These are phyloP conservation scores for Tiaroga cobitis DNA, from an alignment of 2,797 vertebrate species.

Conservation along the genomic window DNA sequence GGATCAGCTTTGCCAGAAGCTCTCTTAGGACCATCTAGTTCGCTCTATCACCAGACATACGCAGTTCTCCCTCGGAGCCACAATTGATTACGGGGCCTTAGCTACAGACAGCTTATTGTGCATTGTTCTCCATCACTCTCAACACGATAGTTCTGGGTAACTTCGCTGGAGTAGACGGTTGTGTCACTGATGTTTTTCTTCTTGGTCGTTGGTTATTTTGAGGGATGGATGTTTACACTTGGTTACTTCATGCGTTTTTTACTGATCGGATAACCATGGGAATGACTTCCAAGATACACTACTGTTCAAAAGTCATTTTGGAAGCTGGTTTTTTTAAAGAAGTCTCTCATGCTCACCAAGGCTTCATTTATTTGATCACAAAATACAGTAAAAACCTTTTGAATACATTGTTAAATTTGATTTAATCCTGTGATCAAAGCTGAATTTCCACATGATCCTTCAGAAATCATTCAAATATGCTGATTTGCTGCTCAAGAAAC, in stretches of 20 bases:
- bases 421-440: not conserved
- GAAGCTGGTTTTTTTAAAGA: not conserved
- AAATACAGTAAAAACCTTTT: not conserved
- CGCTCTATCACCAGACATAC: slow-evolving; percentile 28
- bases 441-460: not conserved
- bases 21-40: slow-evolving; percentile 32
- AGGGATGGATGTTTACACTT: not conserved
- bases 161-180: slow-evolving; percentile 8
- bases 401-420: not conserved
- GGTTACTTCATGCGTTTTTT: not conserved
- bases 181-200: not conserved
- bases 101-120: slow-evolving; percentile 50
- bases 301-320: not conserved
- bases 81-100: slow-evolving; percentile 55
- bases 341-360: no score
- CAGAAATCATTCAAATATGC: not conserved
- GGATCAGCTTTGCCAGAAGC: slow-evolving; percentile 39
- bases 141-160: slow-evolving; percentile 26
- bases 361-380: not conserved
- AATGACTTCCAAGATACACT: not conserved
- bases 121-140: slow-evolving; percentile 45
- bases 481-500: not conserved
- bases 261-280: not conserved
- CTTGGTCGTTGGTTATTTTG: not conserved
- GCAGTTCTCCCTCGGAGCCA: slow-evolving; percentile 20